These are phyloP conservation scores for Scarus forsteni DNA, from an alignment of 2,797 vertebrate genomes.

Conservation along the genomic window DNA sequence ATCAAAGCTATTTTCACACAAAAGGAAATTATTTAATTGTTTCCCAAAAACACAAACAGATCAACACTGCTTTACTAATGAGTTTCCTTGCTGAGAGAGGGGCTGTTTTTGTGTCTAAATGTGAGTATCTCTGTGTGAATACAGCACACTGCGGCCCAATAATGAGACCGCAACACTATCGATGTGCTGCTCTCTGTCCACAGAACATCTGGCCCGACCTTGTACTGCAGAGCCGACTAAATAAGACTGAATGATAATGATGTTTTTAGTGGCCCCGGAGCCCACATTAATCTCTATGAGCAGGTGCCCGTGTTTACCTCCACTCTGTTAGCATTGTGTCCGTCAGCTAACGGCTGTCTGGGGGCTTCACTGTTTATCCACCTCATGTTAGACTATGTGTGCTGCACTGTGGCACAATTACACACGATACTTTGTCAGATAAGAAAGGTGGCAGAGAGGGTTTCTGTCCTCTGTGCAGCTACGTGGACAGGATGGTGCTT, in stretches of 20 bases:
- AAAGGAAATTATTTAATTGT: conserved; percentile 2
- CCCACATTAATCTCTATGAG: conserved; percentile 62
- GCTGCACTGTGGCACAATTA: conserved; percentile 29
- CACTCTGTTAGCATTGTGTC: conserved; percentile 55
- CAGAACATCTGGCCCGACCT: conserved; percentile 71
- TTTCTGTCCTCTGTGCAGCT: neutral
- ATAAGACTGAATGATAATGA: conserved; percentile 71
- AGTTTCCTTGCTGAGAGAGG: neutral
- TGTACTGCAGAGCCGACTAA: conserved; percentile 46
- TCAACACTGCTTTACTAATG: neutral
- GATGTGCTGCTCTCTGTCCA: conserved; percentile 59
- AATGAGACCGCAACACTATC: conserved; percentile 37
- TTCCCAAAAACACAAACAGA: conserved; percentile 3
- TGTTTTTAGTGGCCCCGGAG: conserved; percentile 55
- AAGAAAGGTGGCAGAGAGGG: neutral
- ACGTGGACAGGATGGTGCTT: neutral
- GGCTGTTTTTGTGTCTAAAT: neutral
- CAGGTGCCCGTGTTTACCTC: conserved; percentile 69
- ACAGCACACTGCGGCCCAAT: conserved; percentile 28
- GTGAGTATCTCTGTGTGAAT: neutral
- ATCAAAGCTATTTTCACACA: conserved; percentile 9
- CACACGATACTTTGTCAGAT: conserved; percentile 18
- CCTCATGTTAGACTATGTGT: conserved; percentile 41
- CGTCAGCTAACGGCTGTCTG: conserved; percentile 47
- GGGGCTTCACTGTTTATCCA: conserved; percentile 50